A percentile compares a stretch with the other conserved stretches of the same genome.
Evolutionary conservation across 2,113 vertebrate genomes (phyloP).

Genomic region (Myocastor coypus): DNA sequence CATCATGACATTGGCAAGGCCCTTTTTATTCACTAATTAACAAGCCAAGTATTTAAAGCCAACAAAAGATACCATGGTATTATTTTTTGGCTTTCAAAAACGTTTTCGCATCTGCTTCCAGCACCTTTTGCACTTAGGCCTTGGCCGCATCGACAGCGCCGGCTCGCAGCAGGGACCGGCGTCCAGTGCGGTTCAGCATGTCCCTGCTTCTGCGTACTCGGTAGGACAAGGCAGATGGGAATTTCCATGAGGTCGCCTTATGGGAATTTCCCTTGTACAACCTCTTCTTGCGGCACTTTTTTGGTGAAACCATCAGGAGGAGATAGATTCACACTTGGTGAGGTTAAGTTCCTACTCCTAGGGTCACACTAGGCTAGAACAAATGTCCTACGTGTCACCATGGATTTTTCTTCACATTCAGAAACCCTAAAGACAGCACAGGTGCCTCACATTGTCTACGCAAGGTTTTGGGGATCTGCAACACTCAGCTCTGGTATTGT

Average conservation of each 20-base stretch:
- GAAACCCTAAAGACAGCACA: not conserved
- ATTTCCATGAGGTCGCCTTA: not conserved
- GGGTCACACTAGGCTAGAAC: not conserved
- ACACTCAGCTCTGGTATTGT: not conserved
- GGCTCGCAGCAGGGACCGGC: not conserved
- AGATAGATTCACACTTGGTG: not conserved
- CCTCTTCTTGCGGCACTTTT: not conserved
- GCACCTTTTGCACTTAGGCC: slow-evolving; percentile 45
- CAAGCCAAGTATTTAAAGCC: slow-evolving; percentile 73
- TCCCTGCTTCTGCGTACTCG: not conserved
- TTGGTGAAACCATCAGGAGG: not conserved
- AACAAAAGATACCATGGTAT: slow-evolving; percentile 58
- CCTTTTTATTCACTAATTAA: slow-evolving; percentile 79
- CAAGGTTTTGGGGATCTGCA: not conserved
- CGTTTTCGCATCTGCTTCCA: slow-evolving; percentile 10
- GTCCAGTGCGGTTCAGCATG: slow-evolving; percentile 8
- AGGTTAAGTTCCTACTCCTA: not conserved
- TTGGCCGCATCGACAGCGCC: not conserved
- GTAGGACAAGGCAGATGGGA: not conserved
- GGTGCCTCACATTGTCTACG: not conserved
- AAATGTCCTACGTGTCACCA: not conserved
- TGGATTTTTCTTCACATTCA: not conserved
- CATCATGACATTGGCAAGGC: slow-evolving; percentile 52
- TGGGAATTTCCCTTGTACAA: not conserved
- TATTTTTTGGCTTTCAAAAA: slow-evolving; percentile 60